These are phyloP conservation scores for Coenonympha glycerion DNA, from an alignment of 2,888 invertebrate species.

Conservation along the genomic window DNA sequence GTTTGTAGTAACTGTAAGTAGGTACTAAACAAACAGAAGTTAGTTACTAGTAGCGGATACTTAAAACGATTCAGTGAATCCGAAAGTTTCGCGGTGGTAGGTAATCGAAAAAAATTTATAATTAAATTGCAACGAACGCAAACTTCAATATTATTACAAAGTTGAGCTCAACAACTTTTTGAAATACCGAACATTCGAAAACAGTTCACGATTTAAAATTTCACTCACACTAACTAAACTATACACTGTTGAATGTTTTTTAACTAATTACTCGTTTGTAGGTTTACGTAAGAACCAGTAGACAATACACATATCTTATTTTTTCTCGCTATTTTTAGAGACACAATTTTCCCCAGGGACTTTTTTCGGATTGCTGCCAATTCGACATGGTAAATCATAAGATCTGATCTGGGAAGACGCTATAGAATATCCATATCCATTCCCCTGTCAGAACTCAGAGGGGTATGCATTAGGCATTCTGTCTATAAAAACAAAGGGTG, in stretches of 20 bases:
- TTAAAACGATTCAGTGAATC: conserved; percentile 10
- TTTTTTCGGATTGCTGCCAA: too few relatives aligned
- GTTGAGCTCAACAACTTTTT: conserved; percentile 28
- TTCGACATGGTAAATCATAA: too few relatives aligned
- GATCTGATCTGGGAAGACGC: too few relatives aligned
- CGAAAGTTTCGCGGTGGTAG: conserved; percentile 8
- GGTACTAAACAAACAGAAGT: neutral
- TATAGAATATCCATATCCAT: too few relatives aligned
- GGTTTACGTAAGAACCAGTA: neutral
- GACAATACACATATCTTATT: too few relatives aligned
- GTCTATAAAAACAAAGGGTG: too few relatives aligned
- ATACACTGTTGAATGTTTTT: neutral
- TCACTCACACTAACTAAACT: conserved; percentile 25
- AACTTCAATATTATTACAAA: conserved; percentile 29
- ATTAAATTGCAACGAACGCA: conserved; percentile 28
- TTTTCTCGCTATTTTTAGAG: too few relatives aligned
- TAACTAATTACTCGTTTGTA: neutral
- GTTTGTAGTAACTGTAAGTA: neutral
- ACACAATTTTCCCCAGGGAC: too few relatives aligned
- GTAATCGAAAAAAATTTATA: conserved; percentile 26
- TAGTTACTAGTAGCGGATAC: neutral
- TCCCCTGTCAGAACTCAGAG: too few relatives aligned
- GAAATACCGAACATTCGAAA: conserved; percentile 30
- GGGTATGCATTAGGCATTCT: too few relatives aligned
- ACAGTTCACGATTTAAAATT: conserved; percentile 30